Percentiles rank a stretch among this genome's conserved stretches.
Conservation (phyloP, 1,140 invertebrate species). For the Cardiocondyla obscurior region DNA sequence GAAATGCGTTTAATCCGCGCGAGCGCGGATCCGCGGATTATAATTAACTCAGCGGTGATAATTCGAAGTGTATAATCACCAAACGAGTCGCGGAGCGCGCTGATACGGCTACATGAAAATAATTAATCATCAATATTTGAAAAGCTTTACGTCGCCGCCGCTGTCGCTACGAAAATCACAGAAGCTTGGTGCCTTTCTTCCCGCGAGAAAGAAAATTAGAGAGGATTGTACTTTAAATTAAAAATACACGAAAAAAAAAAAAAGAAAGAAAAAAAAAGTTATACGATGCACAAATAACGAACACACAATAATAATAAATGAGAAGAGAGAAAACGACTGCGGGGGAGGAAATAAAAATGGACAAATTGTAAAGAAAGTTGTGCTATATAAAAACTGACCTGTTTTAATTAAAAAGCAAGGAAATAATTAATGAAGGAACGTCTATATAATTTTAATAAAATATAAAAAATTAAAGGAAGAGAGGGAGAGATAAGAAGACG, state of each 20-base stretch:
- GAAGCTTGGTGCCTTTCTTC: background rate
- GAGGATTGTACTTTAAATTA: background rate
- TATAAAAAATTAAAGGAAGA: background rate
- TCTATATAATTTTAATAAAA: background rate
- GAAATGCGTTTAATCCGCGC: conserved; percentile 49
- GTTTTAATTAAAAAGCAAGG: background rate
- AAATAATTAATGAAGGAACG: background rate
- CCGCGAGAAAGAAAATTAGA: background rate
- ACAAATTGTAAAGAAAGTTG: background rate
- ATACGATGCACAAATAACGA: background rate
- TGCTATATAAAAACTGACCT: background rate
- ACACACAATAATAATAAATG: background rate
- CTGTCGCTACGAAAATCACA: background rate
- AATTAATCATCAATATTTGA: conserved; percentile 48
- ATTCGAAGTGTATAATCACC: conserved; percentile 40
- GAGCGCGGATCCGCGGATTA: conserved; percentile 45
- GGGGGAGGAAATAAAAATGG: background rate
- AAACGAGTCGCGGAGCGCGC: conserved; percentile 3
- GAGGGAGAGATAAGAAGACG: background rate
- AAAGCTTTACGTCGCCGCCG: background rate
- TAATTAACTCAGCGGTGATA: conserved; percentile 45
- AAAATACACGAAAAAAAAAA: background rate
- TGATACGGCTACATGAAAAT: conserved; percentile 32
- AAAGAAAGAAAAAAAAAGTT: no score
- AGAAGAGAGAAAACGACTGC: background rate